Percentiles rank a stretch among this genome's conserved stretches.
phyloP scores from a whole-genome alignment of 2,797 vertebrate genomes.

The Malacoraja senta region DNA sequence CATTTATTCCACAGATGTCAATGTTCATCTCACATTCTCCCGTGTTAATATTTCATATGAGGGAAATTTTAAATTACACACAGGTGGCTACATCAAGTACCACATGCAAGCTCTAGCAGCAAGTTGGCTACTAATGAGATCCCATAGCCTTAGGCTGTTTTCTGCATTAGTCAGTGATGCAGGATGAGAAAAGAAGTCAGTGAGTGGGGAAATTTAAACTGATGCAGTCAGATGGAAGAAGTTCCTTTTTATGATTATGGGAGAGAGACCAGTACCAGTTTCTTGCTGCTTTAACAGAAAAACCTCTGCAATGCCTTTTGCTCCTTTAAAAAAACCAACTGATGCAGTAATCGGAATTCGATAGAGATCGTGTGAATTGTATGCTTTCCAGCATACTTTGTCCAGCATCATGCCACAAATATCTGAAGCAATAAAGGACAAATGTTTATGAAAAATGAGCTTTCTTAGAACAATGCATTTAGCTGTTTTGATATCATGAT shows the following conservation, averaged over 20 bases:
- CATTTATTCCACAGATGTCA: constrained; percentile 24
- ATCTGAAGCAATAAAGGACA: not conserved
- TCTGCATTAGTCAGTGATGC: not conserved
- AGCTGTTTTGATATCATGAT: not conserved
- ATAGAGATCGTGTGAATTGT: not conserved
- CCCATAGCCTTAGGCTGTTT: constrained; percentile 24
- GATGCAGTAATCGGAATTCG: not conserved
- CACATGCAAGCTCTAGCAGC: constrained; percentile 6
- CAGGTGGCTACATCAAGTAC: constrained; percentile 21
- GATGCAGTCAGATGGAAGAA: not conserved
- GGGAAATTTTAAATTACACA: constrained; percentile 36
- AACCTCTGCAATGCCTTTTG: not conserved
- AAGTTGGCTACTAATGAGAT: constrained; percentile 26
- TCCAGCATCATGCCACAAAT: not conserved
- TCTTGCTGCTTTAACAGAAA: not conserved
- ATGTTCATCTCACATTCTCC: constrained; percentile 27
- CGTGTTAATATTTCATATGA: constrained; percentile 25
- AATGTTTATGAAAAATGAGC: not conserved
- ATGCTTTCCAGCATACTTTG: not conserved
- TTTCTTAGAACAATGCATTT: not conserved
- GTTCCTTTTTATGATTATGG: not conserved
- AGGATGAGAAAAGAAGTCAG: not conserved
- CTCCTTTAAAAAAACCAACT: not conserved
- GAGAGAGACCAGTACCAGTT: not conserved
- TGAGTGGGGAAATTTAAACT: constrained; percentile 1